Base-by-base conservation (phyloP, 1,140 invertebrate species). In the Prorops nasuta region DNA sequence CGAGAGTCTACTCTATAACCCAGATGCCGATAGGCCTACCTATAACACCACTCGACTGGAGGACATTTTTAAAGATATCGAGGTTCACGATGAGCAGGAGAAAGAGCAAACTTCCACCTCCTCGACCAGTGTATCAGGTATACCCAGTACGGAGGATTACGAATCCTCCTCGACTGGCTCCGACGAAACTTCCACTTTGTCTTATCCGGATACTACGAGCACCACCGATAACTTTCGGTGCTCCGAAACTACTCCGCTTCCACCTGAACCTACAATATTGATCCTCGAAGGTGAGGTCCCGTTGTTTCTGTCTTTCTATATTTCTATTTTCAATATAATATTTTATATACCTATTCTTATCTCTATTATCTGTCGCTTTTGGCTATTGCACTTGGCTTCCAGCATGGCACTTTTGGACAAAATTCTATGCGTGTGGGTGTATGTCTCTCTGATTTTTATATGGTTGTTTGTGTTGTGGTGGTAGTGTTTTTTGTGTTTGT, bases 221-320 rank as follows among this genome's bases (percentile, higher is more conserved):
- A 61, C 72, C 38, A 70, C 63, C 44, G 76, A 72, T 38, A 63
- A 71, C 46, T 56, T 63, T 21, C 62, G 66, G 56, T 82, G 81
- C 66, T 71, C 74, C 19, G 80, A 76, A 50, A 82, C 78, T 47
- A 83, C 81, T 56, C 79, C 82, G 67, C 67, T 85, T 63, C 81
- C 80, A 63, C 83, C 81, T 67, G 83, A 84, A 71, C 86, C 86
- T 51, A 80, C 79, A 58, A 87, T 88, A 74, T 81, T 88, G 54
- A 86, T 89, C 63, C 75, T 88, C 49, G 86, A 88, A 89, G 87
- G 87, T 89, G 84, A 86, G 81, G 64, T 56, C 60, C 35, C 55
- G 51, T 63, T 55, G 9, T 43, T 20, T 49, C 6, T 22, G 21
- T 15, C 1, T 54, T 22, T 17, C 21, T 51, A 20, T 32, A 16